Conservation (phyloP, 37 sponge, comb jelly and placozoan genomes). For the Petrosia ficiformis region DNA sequence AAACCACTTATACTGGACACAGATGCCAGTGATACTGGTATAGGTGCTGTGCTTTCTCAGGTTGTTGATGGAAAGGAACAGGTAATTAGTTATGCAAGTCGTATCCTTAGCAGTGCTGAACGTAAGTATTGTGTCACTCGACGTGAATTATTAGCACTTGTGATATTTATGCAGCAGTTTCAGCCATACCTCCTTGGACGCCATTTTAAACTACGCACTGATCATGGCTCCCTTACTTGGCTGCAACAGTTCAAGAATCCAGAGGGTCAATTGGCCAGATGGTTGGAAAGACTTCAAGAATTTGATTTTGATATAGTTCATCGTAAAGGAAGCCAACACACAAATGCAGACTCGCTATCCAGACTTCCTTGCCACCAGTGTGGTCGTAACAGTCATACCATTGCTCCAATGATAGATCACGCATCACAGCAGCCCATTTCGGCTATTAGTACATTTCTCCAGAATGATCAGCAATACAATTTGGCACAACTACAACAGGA, state of each 20-base stretch:
- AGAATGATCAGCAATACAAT: too few species aligned
- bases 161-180: neutral
- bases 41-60: constrained; percentile 3
- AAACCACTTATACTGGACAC: constrained; percentile 26
- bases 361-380: too few species aligned
- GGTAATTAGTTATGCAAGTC: constrained; percentile 10
- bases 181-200: constrained; percentile 5
- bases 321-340: neutral
- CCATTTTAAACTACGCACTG: constrained; percentile 10
- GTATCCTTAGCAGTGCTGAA: neutral
- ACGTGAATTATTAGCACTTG: constrained; percentile 5
- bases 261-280: constrained; percentile 12
- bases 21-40: constrained; percentile 5
- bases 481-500: too few species aligned
- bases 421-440: too few species aligned
- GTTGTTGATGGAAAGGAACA: constrained; percentile 10
- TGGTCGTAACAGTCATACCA: too few species aligned
- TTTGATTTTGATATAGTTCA: neutral
- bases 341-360: neutral
- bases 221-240: constrained; percentile 5
- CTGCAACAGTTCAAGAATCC: constrained; percentile 8
- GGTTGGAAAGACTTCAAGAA: neutral
- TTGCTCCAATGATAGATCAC: too few species aligned
- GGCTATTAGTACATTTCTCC: too few species aligned
- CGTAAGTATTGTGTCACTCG: constrained; percentile 16